A percentile compares a stretch with the other conserved stretches of the same genome.
Evolutionary conservation across 2,797 vertebrate genomes (phyloP).

Genomic region (Nothura maculosa): DNA sequence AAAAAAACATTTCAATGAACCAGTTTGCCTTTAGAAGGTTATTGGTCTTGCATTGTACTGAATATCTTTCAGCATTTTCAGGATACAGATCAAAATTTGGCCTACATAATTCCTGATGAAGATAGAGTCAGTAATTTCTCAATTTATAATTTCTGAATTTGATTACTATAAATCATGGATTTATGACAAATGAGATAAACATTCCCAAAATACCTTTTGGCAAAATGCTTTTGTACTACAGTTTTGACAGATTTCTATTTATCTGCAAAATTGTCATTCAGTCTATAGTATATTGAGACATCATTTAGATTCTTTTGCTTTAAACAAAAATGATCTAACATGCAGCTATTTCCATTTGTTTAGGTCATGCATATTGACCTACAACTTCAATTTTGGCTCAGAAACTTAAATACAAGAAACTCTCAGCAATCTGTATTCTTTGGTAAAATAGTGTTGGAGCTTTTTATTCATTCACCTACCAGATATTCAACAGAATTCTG

Average conservation of each 20-base stretch:
- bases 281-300: slow-evolving; percentile 22
- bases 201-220: slow-evolving; percentile 64
- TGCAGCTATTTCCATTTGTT: not conserved
- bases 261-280: slow-evolving; percentile 46
- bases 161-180: slow-evolving; percentile 49
- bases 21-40: not conserved
- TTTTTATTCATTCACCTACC: not conserved
- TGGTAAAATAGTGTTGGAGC: not conserved
- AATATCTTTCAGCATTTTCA: not conserved
- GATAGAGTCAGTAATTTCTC: slow-evolving; percentile 38
- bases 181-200: slow-evolving; percentile 63
- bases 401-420: not conserved
- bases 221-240: slow-evolving; percentile 47
- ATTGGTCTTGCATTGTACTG: not conserved
- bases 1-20: not conserved
- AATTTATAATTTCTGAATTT: slow-evolving; percentile 37
- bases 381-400: not conserved
- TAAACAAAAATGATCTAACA: slow-evolving; percentile 9
- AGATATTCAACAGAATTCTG: not conserved
- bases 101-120: slow-evolving; percentile 23
- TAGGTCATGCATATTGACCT: not conserved
- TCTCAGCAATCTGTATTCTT: not conserved
- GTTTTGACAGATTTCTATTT: slow-evolving; percentile 66
- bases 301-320: slow-evolving; percentile 42
- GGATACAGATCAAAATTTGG: not conserved